Evolutionary conservation across 2,113 vertebrate genomes (phyloP).

Genomic region (Epinephelus lanceolatus): DNA sequence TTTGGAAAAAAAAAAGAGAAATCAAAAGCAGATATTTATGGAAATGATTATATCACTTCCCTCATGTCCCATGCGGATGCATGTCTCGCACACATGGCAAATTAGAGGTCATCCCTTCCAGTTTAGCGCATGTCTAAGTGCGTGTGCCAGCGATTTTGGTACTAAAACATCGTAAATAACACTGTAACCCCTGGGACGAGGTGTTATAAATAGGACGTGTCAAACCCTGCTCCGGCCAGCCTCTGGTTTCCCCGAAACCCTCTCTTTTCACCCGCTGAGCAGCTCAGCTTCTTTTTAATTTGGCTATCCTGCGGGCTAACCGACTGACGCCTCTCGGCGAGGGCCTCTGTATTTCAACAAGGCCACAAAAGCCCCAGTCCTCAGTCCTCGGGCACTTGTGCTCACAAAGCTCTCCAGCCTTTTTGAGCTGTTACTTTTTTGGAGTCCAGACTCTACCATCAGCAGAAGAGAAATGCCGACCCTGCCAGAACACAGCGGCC

Average conservation of each 20-base stretch:
- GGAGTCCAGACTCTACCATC: constrained; percentile 88
- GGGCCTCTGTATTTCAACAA: constrained; percentile 91
- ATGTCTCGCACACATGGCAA: constrained; percentile 79
- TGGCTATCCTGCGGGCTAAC: constrained; percentile 88
- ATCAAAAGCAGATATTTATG: constrained; percentile 77
- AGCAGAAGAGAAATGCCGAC: constrained; percentile 81
- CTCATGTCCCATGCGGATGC: constrained; percentile 63
- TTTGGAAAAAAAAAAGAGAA: constrained; percentile 25
- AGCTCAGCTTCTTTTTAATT: constrained; percentile 92
- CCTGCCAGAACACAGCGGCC: constrained; percentile 80
- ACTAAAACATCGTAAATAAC: constrained; percentile 80
- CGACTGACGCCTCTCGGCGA: constrained; percentile 92
- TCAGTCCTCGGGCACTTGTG: constrained; percentile 73
- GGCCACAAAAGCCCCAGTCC: constrained; percentile 90
- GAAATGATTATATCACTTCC: constrained; percentile 79
- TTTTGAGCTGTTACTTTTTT: constrained; percentile 80
- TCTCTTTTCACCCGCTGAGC: constrained; percentile 84
- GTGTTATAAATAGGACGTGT: constrained; percentile 96
- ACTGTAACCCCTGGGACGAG: constrained; percentile 82
- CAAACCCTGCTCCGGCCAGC: constrained; percentile 81
- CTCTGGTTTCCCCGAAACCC: constrained; percentile 86
- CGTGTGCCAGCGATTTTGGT: constrained; percentile 68
- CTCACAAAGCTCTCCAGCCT: constrained; percentile 79
- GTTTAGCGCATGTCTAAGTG: constrained; percentile 64
- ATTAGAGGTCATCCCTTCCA: constrained; percentile 79